A percentile compares a stretch with the other conserved stretches of the same genome.
phyloP scores from a whole-genome alignment of 2,888 invertebrate genomes.

The Hydroisotoma schaefferi region DNA sequence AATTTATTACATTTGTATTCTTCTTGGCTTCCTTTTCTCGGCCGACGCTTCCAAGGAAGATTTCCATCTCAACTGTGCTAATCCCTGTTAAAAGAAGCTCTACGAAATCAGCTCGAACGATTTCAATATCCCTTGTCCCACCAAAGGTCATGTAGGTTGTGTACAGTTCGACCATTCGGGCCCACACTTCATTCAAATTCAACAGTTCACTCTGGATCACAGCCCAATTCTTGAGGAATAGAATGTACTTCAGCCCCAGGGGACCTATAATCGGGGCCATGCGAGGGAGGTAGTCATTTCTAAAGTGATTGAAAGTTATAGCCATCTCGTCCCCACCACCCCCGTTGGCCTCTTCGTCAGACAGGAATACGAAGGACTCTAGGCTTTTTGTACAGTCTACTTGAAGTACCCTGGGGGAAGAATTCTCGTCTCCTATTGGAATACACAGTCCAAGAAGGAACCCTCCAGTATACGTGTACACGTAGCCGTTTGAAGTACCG shows the following conservation, averaged over 20 bases:
- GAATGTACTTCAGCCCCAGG: constrained; percentile 40
- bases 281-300: constrained; percentile 30
- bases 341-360: constrained; percentile 17
- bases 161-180: constrained; percentile 40
- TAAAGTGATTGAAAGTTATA: constrained; percentile 29
- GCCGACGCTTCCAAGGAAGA: constrained; percentile 43
- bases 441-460: constrained; percentile 36
- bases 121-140: constrained; percentile 26
- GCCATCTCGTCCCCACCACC: constrained; percentile 20
- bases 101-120: constrained; percentile 40
- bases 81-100: constrained; percentile 44
- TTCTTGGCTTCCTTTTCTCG: constrained; percentile 47
- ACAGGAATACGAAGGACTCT: constrained; percentile 35
- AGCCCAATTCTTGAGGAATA: constrained; percentile 42
- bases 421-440: constrained; percentile 18
- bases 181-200: constrained; percentile 43
- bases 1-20: constrained; percentile 32
- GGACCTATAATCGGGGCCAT: constrained; percentile 40
- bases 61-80: constrained; percentile 44
- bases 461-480: constrained; percentile 49
- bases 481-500: constrained; percentile 69
- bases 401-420: constrained; percentile 21
- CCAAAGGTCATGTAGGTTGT: constrained; percentile 43
- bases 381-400: constrained; percentile 32
- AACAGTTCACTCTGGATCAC: constrained; percentile 39